Evolutionary conservation across 2,888 invertebrate species (phyloP), one percentile per base, ranked within the genome.

Genomic region (Drosophila emarginata): DNA sequence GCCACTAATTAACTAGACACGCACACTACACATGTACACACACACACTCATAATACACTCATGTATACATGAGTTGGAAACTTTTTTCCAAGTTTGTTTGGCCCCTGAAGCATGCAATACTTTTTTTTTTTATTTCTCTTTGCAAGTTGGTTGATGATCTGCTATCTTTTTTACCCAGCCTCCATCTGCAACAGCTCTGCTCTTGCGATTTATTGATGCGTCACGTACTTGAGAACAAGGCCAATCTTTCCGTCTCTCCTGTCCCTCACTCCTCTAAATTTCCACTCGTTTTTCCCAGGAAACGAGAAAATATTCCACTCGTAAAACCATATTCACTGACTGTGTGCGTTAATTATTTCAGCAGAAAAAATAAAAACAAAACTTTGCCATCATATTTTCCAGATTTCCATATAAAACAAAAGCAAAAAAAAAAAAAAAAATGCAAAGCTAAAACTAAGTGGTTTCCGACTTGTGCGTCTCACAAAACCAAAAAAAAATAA

Each of bases 1-100:
- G 67, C 77, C 65, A 66, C 80, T 86, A 87, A 84, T 84, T 87
- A 87, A 87, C 83, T 79, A 26, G 64, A 54, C 26, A 54, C 67
- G 64, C 61, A 75, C 37, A 58, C 0, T 12, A 50, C 32, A 40
- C 40, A 58, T 23, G 23, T n/a, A 52, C n/a, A 52, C 26, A n/a
- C 26, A 26, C 12, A 52, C 26, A 52, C 26, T 26, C 52, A 52
- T 9, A 9, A 32, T 2, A 32, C 32, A 32, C 32, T 32, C 32
- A 32, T 39, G 21, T 21, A 45, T 45, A 45, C 18, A 11, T 32
- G 51, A n/a, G 50, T 18, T 5, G 32, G 18, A 54, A 54, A 54
- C 54, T 54, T 54, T 54, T 32, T 21, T 2, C 36, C 7, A 36
- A 36, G 54, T 36, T 18, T 36, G 51, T 39, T 45, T 32, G 28